phyloP scores from a whole-genome alignment of 2,888 invertebrate species.

The Heliconius ismenius region DNA sequence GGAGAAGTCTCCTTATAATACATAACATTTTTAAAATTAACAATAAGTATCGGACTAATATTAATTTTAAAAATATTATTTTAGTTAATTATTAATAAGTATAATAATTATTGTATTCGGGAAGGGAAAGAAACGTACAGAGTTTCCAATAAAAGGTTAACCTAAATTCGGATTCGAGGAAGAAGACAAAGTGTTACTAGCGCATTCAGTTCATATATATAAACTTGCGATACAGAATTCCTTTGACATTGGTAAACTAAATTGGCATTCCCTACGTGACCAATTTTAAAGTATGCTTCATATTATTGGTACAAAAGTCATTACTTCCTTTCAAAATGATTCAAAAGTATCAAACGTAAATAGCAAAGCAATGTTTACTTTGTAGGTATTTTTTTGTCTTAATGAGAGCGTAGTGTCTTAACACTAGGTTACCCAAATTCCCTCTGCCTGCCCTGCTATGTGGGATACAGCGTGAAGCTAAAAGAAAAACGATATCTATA shows the following conservation, averaged over 20 bases:
- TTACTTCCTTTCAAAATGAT: slow-evolving; percentile 9
- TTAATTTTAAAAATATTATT: neutral
- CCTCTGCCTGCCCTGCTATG: neutral
- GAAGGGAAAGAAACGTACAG: neutral
- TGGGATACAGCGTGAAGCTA: neutral
- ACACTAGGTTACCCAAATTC: neutral
- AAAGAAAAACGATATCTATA: neutral
- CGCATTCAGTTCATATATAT: slow-evolving; percentile 27
- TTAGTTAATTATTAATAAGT: neutral
- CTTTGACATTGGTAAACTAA: slow-evolving; percentile 44
- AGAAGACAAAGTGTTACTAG: slow-evolving; percentile 14
- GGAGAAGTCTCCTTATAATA: too few species aligned
- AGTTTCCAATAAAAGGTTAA: neutral
- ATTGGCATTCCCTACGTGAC: slow-evolving; percentile 41
- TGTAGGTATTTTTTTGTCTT: neutral
- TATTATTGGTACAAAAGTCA: slow-evolving; percentile 13
- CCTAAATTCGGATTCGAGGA: slow-evolving; percentile 5
- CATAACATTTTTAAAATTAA: too few species aligned
- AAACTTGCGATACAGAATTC: slow-evolving; percentile 35
- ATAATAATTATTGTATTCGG: too few species aligned
- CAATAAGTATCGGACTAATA: neutral
- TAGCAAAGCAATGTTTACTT: neutral
- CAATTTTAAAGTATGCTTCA: slow-evolving; percentile 26
- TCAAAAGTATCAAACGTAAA: neutral
- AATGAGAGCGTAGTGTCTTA: neutral